Conservation (phyloP, 1,140 invertebrate species). For the Amyelois transitella region DNA sequence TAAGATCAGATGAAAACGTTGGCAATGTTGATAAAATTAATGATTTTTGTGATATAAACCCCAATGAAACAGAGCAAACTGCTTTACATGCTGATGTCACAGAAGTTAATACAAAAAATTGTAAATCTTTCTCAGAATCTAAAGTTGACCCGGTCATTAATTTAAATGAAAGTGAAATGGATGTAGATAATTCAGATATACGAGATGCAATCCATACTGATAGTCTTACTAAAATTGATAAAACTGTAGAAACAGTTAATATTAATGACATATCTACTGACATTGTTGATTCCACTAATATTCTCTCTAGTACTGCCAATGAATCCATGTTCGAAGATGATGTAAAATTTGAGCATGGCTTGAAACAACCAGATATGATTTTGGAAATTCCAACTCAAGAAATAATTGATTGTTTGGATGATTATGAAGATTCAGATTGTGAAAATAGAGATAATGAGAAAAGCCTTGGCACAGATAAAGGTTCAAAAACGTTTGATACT, state of each 20-base stretch:
- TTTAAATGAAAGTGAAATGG: neutral
- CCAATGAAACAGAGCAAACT: neutral
- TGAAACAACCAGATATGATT: slow-evolving; percentile 52
- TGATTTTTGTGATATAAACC: neutral
- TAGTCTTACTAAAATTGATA: neutral
- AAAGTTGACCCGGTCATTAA: neutral
- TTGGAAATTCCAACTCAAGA: slow-evolving; percentile 55
- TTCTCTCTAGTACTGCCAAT: slow-evolving; percentile 4
- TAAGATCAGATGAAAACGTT: neutral
- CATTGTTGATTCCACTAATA: neutral
- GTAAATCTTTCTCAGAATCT: neutral
- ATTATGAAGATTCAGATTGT: slow-evolving; percentile 2
- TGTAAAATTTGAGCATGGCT: slow-evolving; percentile 25
- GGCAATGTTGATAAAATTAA: no score
- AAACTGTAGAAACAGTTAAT: neutral
- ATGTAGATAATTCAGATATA: neutral
- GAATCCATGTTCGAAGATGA: slow-evolving; percentile 7
- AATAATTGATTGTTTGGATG: slow-evolving; percentile 30
- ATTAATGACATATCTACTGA: neutral
- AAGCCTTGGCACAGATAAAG: slow-evolving; percentile 8
- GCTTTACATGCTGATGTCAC: no score
- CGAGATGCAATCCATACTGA: neutral
- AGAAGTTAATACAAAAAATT: no score
- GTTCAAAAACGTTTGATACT: slow-evolving; percentile 16
- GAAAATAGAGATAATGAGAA: slow-evolving; percentile 17